phyloP scores from a whole-genome alignment of 1,140 invertebrate species.

The Trypoxylus dichotomus region DNA sequence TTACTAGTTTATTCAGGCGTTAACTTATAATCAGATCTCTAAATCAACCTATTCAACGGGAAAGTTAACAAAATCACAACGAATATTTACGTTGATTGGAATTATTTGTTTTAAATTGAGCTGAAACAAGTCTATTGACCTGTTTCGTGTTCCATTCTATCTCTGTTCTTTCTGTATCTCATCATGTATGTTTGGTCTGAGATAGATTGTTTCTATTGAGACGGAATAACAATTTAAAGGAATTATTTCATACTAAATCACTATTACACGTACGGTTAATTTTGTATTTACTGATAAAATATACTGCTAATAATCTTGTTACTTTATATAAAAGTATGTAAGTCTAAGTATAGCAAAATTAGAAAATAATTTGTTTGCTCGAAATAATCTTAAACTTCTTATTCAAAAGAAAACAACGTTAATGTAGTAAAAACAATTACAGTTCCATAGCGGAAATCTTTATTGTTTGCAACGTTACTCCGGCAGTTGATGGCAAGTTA shows the following conservation, averaged over 20 bases:
- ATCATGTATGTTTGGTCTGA: background rate
- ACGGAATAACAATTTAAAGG: too few relatives aligned
- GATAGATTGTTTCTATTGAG: too few relatives aligned
- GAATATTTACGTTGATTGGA: background rate
- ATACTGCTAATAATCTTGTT: too few relatives aligned
- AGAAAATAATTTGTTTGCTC: too few relatives aligned
- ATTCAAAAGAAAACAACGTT: too few relatives aligned
- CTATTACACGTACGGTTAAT: too few relatives aligned
- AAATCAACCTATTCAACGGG: slow-evolving; percentile 3
- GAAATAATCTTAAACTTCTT: too few relatives aligned
- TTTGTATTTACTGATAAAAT: too few relatives aligned
- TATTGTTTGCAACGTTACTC: background rate
- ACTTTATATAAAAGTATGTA: too few relatives aligned
- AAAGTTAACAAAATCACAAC: background rate
- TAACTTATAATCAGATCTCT: slow-evolving; percentile 1
- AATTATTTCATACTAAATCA: too few relatives aligned
- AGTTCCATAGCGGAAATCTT: background rate
- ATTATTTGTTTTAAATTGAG: slow-evolving; percentile 20
- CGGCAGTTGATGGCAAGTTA: background rate
- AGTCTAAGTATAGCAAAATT: too few relatives aligned
- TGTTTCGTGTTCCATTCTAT: background rate
- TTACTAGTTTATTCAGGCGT: slow-evolving; percentile 13
- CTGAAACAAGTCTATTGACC: background rate
- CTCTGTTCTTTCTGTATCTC: background rate
- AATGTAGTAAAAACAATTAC: background rate